Base-by-base conservation (phyloP, 1,140 invertebrate genomes). In the Saxidomus purpurata region DNA sequence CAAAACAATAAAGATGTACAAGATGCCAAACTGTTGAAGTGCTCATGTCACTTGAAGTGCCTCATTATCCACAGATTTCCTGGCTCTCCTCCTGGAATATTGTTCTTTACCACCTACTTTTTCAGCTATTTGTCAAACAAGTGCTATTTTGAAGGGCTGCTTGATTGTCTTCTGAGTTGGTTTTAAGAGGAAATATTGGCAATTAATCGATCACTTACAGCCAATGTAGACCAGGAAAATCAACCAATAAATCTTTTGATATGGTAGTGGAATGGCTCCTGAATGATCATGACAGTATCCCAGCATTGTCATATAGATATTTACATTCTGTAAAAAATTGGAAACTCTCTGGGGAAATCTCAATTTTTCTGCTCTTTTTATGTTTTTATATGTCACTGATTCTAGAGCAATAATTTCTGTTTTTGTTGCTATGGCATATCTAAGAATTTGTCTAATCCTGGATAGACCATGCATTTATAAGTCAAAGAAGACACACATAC, bases 101-200 rank as follows among this genome's bases (percentile, higher is more conserved):
- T 74, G 69, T 74, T 74, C 69, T 74, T 40, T 77, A 49, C 22
- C 22, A 25, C 43, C 36, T 43, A 3, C 9, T 15, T 4, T 40
- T 74, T 74, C 36, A 74, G 28, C 22, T 9, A 77, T 47, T 77
- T 77, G 74, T 77, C 74, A 77, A 77, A 77, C 74, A 77, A 77
- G 74, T 77, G 74, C 43, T 77, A 25, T 43, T 49, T 52, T 47
- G n/a, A n/a, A 49, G 43, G 52, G 38, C 40, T 49, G 74, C 74
- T 77, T 77, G 40, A 77, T 77, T 77, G 38, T 77, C 69, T 49
- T 6, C 34, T 49, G 1, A 31, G 11, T 28, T 77, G 74, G 9
- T 77, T 77, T 77, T 3, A 77, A 49, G 74, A 31, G 43, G 25
- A 74, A 43, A 38, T 74, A 67, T 67, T 67, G 61, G 31, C 61